Evolutionary conservation across 2,888 invertebrate species (phyloP).

Genomic region (Trichacis sp.): DNA sequence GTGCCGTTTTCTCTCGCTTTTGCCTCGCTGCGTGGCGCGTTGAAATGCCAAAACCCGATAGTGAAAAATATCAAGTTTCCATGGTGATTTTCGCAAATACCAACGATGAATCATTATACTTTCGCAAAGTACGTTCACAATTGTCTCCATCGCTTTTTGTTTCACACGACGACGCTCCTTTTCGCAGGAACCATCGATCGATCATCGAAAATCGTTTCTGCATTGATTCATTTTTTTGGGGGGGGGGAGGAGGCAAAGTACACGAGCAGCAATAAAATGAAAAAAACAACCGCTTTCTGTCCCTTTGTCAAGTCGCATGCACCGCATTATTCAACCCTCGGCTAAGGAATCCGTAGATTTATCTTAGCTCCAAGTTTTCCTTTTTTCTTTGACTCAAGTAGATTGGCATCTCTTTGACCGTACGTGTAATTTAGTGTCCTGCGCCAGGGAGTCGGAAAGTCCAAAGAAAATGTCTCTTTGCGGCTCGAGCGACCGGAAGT

Average conservation of each 20-base stretch:
- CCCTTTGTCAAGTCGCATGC: conserved; percentile 44
- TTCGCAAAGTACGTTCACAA: neutral
- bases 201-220: no score
- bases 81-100: no score
- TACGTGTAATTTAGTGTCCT: conserved; percentile 6
- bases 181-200: neutral
- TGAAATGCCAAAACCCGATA: neutral
- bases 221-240: no score
- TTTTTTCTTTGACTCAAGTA: conserved; percentile 23
- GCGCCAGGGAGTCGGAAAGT: conserved; percentile 9
- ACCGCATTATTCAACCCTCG: conserved; percentile 33
- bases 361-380: conserved; percentile 10
- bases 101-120: neutral
- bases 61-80: neutral
- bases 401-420: conserved; percentile 17
- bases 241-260: no score
- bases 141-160: neutral
- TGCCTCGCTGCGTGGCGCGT: neutral
- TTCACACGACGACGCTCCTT: conserved; percentile 1
- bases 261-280: no score
- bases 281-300: neutral
- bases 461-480: conserved; percentile 40
- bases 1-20: neutral
- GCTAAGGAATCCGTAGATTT: conserved; percentile 36
- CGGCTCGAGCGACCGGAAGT: conserved; percentile 35